Base-by-base conservation (phyloP, 2,797 vertebrate species). In the Pipistrellus kuhlii region DNA sequence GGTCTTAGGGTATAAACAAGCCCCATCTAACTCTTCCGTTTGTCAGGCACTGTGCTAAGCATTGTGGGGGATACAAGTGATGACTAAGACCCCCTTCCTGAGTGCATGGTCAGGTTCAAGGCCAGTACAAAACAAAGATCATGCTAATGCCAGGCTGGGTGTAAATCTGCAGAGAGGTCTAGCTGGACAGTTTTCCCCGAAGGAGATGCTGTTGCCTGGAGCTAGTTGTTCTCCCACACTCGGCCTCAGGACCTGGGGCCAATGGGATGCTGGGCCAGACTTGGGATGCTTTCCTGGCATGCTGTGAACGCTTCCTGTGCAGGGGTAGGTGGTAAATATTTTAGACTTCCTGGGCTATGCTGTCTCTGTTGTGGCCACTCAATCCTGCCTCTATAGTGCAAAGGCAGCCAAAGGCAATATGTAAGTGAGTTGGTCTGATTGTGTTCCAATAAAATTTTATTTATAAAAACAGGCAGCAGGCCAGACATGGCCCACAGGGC, bases 361-460 rank as follows among this genome's bases (percentile, higher is more conserved):
- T 14, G 8, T 21, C 48, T 90, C 72, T 71, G 81, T 75, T 27
- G 25, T 15, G 46, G 4, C 27, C 11, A 11, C 20, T 73, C 44
- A 21, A 15, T 13, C 48, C 66, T 66, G 62, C 73, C 71, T 81
- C 53, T 76, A 25, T 77, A 55, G 27, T 62, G 3, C 6, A 76
- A 71, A 90, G 88, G 64, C 57, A 82, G 25, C 73, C n/a, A 6
- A 23, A 68, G 83, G 41, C 32, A 91, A 18, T 72, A 57, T 5
- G 35, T 66, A 17, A 84, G 32, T 66, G 20, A 84, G 32, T 55
- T 73, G 73, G 9, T 18, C 30, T 94, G 62, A 27, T 4, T 44
- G 23, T 27, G 23, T 77, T 75, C 51, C 71, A 88, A 3, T 94
- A 88, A 88, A 92, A 62, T 81, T 94, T 93, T 92, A 89, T 94